phyloP scores from a whole-genome alignment of 2,113 vertebrate genomes.

The Anarhynchus alexandrinus region DNA sequence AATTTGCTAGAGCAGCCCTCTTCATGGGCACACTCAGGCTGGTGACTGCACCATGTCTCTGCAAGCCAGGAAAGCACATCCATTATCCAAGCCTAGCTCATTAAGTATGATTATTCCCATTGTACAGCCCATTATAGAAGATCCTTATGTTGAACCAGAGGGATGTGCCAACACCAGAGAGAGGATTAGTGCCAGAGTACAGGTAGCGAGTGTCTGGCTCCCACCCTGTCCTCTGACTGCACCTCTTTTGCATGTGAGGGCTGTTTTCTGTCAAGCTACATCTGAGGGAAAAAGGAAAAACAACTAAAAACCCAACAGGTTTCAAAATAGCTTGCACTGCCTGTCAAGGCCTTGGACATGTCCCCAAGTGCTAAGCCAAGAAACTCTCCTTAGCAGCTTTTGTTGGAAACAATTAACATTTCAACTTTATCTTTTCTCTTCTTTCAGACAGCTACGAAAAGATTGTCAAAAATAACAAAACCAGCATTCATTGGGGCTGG shows the following conservation, averaged over 20 bases:
- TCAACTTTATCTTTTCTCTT: slow-evolving; percentile 52
- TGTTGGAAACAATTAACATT: slow-evolving; percentile 63
- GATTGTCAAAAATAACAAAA: slow-evolving; percentile 53
- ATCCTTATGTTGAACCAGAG: neutral
- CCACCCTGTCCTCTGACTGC: neutral
- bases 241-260: rapidly evolving
- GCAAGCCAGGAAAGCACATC: neutral
- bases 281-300: neutral
- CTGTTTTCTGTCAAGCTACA: neutral
- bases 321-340: slow-evolving; percentile 4
- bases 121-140: neutral
- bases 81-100: neutral
- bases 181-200: neutral
- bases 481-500: slow-evolving; percentile 38
- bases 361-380: slow-evolving; percentile 31
- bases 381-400: slow-evolving; percentile 56
- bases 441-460: slow-evolving; percentile 57
- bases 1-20: neutral
- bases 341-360: slow-evolving; percentile 14
- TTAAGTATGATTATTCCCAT: neutral
- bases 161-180: neutral
- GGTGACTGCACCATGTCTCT: neutral
- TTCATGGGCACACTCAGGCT: neutral
- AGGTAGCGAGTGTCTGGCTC: neutral
- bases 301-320: neutral